Conservation (phyloP, 2,797 vertebrate genomes). For the Taenioides sp. region DNA sequence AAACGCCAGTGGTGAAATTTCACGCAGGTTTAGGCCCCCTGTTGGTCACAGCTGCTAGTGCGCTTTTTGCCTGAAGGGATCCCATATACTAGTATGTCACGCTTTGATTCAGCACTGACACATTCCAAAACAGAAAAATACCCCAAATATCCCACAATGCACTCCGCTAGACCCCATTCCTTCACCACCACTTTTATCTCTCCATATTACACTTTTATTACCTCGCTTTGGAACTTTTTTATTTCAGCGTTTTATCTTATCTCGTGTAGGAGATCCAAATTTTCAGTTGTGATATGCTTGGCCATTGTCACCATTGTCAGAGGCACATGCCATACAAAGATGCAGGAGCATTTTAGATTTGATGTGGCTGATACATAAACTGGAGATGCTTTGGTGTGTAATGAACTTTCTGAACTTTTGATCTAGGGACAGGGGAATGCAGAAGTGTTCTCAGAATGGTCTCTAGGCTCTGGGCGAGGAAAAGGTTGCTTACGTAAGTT, state of each 20-base stretch:
- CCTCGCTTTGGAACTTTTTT: neutral
- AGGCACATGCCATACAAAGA: neutral
- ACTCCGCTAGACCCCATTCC: neutral
- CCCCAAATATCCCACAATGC: slow-evolving; percentile 12
- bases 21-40: slow-evolving; percentile 60
- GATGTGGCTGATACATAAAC: slow-evolving; percentile 18
- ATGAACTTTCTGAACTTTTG: slow-evolving; percentile 25
- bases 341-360: slow-evolving; percentile 12
- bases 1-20: slow-evolving; percentile 47
- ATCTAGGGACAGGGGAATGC: neutral
- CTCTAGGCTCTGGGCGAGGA: slow-evolving; percentile 14
- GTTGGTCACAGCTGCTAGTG: slow-evolving; percentile 66
- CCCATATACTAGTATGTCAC: slow-evolving; percentile 25
- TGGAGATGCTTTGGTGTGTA: slow-evolving; percentile 9
- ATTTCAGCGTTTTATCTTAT: slow-evolving; percentile 7
- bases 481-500: slow-evolving; percentile 28
- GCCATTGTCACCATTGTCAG: slow-evolving; percentile 1
- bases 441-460: slow-evolving; percentile 6
- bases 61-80: slow-evolving; percentile 50
- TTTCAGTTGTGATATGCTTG: slow-evolving; percentile 10
- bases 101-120: slow-evolving; percentile 40
- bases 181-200: neutral
- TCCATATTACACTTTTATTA: neutral
- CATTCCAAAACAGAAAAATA: slow-evolving; percentile 18
- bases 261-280: slow-evolving; percentile 1